Percentiles rank a stretch among this genome's conserved stretches.
Evolutionary conservation across 2,797 vertebrate species (phyloP).

Genomic region (Carapus acus): DNA sequence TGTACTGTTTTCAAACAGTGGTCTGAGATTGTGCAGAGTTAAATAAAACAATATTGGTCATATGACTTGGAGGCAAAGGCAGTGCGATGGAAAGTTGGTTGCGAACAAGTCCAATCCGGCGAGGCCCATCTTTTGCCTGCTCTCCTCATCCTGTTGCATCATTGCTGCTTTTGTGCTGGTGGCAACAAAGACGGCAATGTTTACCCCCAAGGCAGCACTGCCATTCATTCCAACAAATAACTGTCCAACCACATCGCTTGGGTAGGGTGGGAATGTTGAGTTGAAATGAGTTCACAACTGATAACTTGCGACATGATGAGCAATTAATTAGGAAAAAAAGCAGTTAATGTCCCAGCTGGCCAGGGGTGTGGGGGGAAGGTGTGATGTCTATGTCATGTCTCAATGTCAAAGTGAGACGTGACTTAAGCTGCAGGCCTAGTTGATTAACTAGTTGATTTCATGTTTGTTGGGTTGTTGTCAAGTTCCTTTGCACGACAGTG

Average conservation of each 20-base stretch:
- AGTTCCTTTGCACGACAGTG: no score
- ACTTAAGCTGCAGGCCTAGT: no score
- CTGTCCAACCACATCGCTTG: constrained; percentile 17
- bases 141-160: constrained; percentile 56
- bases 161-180: constrained; percentile 61
- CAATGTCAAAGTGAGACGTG: no score
- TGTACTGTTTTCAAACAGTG: constrained; percentile 6
- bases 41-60: constrained; percentile 14
- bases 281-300: no score
- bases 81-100: constrained; percentile 2
- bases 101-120: constrained; percentile 15
- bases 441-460: no score
- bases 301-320: no score
- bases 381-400: no score
- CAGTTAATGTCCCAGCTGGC: no score
- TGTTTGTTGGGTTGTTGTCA: no score
- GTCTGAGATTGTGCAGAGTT: background rate
- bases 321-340: no score
- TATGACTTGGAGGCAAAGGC: constrained; percentile 33
- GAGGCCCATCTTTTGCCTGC: constrained; percentile 30
- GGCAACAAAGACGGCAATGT: constrained; percentile 71
- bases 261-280: no score
- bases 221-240: constrained; percentile 36
- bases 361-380: no score
- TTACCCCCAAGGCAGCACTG: constrained; percentile 41